Percentiles rank a stretch among this genome's conserved stretches.
phyloP scores from a whole-genome alignment of 2,113 vertebrate genomes.

The Chelonoidis abingdonii region DNA sequence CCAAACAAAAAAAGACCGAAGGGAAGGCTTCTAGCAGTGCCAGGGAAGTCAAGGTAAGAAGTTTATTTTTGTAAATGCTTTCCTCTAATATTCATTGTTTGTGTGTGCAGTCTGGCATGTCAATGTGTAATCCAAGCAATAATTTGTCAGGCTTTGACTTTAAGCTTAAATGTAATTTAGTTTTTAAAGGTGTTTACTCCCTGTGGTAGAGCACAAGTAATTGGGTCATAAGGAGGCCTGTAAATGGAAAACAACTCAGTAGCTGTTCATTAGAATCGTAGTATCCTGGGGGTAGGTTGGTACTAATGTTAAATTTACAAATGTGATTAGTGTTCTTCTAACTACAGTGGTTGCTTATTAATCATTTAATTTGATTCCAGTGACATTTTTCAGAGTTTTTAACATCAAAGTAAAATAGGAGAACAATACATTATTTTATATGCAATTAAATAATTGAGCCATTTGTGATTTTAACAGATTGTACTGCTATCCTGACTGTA shows the following conservation, averaged over 20 bases:
- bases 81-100: background rate
- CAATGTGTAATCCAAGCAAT: background rate
- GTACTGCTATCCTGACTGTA: background rate
- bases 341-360: background rate
- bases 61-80: background rate
- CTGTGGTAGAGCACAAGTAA: accelerated
- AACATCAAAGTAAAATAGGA: background rate
- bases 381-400: background rate
- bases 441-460: background rate
- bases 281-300: background rate
- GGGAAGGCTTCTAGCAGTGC: conserved; percentile 87
- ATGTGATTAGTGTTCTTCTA: background rate
- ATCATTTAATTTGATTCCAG: background rate
- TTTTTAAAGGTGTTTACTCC: background rate
- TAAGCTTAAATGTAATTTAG: background rate
- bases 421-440: background rate
- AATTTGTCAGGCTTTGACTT: background rate
- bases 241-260: background rate
- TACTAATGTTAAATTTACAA: background rate
- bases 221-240: background rate
- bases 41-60: conserved; percentile 89
- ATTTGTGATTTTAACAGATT: accelerated
- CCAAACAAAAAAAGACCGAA: conserved; percentile 93
- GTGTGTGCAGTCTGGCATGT: background rate
- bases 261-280: accelerated